Conservation (phyloP, 2,113 vertebrate species). For the Syrrhaptes paradoxus region DNA sequence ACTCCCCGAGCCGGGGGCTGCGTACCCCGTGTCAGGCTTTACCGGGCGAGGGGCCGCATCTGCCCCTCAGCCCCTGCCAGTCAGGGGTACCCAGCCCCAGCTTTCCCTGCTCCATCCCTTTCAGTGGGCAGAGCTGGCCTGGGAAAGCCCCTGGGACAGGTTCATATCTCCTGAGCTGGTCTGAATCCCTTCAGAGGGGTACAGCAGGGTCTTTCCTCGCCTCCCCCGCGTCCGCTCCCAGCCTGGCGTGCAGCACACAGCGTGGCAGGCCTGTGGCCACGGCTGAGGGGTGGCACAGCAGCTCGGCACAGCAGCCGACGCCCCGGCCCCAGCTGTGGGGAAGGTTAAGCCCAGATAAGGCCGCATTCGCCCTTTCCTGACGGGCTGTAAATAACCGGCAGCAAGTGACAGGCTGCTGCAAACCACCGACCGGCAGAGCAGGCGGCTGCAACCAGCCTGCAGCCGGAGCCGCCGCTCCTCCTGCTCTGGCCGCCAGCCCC, state of each 20-base stretch:
- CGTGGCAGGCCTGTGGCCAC: not conserved
- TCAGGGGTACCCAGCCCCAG: not conserved
- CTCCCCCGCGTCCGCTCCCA: fast-evolving
- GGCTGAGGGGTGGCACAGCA: not conserved
- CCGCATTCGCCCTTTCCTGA: not conserved
- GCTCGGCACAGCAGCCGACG: not conserved
- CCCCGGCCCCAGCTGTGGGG: not conserved
- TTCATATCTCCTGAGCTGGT: not conserved
- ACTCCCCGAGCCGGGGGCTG: conserved; percentile 11
- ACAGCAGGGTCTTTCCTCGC: too few species aligned
- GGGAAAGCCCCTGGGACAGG: not conserved
- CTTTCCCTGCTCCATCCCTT: not conserved
- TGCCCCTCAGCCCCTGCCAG: not conserved
- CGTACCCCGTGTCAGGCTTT: not conserved
- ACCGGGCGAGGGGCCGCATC: not conserved
- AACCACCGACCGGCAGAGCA: not conserved
- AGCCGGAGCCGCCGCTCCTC: not conserved
- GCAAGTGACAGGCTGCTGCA: not conserved
- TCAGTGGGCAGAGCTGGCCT: not conserved
- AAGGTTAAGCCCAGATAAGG: not conserved
- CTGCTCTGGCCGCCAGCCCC: too few species aligned
- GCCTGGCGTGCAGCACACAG: not conserved
- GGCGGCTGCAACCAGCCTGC: not conserved
- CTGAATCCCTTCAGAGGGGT: not conserved
- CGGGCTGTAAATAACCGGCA: not conserved